Evolutionary conservation across 2,113 vertebrate species (phyloP).

Genomic region (Loxodonta africana): DNA sequence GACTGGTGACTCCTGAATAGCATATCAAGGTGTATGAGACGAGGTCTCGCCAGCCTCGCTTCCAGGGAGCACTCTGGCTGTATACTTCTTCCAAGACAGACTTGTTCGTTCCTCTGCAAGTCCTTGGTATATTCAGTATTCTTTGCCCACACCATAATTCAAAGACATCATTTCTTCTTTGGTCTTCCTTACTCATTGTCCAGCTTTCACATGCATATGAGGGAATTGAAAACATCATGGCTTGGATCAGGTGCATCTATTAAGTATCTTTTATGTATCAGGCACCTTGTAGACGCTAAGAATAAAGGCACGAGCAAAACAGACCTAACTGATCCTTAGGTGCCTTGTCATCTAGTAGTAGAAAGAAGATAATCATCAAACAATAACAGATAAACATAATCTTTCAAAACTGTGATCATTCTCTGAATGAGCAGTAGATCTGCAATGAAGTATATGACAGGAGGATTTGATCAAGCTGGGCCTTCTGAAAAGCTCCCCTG

Average conservation of each 20-base stretch:
- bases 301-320: neutral
- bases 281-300: neutral
- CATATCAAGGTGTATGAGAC: too few relatives aligned
- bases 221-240: too few relatives aligned
- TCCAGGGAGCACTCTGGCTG: too few relatives aligned
- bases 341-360: neutral
- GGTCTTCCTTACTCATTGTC: too few relatives aligned
- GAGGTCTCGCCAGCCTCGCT: too few relatives aligned
- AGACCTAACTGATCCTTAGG: neutral
- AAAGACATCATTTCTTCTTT: too few relatives aligned
- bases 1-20: too few relatives aligned
- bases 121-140: too few relatives aligned
- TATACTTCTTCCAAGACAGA: too few relatives aligned
- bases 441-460: neutral
- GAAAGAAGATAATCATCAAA: neutral
- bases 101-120: too few relatives aligned
- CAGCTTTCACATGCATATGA: too few relatives aligned
- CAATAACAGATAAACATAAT: neutral
- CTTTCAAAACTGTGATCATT: neutral
- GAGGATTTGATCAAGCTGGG: neutral
- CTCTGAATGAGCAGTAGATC: neutral
- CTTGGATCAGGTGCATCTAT: neutral
- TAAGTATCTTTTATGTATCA: neutral
- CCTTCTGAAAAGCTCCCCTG: neutral
- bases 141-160: too few relatives aligned